Base-by-base conservation (phyloP, 2,113 vertebrate genomes). In the Syngnathus floridae region DNA sequence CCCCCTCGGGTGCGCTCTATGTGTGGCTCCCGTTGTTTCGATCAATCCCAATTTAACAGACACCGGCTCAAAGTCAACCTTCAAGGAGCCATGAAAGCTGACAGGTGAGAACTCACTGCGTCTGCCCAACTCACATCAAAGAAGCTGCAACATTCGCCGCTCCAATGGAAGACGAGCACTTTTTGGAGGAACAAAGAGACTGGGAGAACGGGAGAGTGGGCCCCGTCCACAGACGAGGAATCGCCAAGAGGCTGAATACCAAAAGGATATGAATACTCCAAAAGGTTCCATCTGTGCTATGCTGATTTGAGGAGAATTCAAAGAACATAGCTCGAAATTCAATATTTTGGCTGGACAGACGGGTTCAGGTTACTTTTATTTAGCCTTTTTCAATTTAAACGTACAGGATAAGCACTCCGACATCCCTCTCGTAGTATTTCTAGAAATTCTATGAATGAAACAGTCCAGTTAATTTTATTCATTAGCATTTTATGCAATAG, bases 11-110 rank as follows among this genome's bases (percentile, higher is more conserved):
- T 64, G 78, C 55, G 72, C 65, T 74, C 70, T 85, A 78, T 70
- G 83, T 81, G 82, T 65, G 80, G 72, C 80, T 84, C 66, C 78
- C 75, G 87, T 90, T 90, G 87, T 88, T 81, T 82, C 79, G 74
- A 90, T 92, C 89, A 88, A 86, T 90, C 87, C 87, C 86, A 88
- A 90, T 90, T 91, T 90, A 90, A 88, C 87, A 89, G 85, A 87
- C 85, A 82, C 67, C 56, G 69, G 70, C 86, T 89, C 79, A 84
- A 86, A 89, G 84, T 87, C 80, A 85, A 84, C 84, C 90, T 88
- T 88, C 81, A 66, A 90, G 89, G 88, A 87, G 84, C 75, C 79
- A 74, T 84, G 86, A 82, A 82, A 84, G 82, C 85, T 90, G 90
- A 88, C 88, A 89, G 88, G 87, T 91, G 86, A 91, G 82, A 88